Evolutionary conservation across 2,888 invertebrate species (phyloP).

Genomic region (Drosophila greeni): DNA sequence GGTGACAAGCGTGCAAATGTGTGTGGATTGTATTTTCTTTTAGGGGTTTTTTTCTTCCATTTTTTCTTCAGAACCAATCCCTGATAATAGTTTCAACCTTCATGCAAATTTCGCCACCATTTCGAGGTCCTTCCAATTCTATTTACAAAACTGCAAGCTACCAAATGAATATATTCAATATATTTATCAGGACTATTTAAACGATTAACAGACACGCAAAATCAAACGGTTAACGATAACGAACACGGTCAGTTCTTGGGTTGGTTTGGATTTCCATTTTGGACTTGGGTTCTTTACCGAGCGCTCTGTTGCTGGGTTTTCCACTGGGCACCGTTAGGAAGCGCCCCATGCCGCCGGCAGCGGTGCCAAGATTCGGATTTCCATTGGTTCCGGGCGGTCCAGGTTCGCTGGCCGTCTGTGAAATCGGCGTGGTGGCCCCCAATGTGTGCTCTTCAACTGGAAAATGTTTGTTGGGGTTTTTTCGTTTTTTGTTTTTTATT

Average conservation of each 20-base stretch:
- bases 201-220: conserved; percentile 41
- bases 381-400: conserved; percentile 71
- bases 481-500: conserved; percentile 22
- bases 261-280: conserved; percentile 14
- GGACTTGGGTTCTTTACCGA: conserved; percentile 56
- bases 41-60: background rate
- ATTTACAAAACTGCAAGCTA: conserved; percentile 25
- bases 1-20: conserved; percentile 37
- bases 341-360: conserved; percentile 76
- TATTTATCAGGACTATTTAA: conserved; percentile 17
- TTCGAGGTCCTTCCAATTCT: conserved; percentile 5
- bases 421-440: conserved; percentile 71
- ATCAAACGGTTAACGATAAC: conserved; percentile 31
- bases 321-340: conserved; percentile 78
- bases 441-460: conserved; percentile 78
- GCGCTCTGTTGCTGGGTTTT: conserved; percentile 71
- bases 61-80: conserved; percentile 21
- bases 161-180: conserved; percentile 20
- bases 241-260: conserved; percentile 21
- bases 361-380: conserved; percentile 51
- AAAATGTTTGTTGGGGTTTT: conserved; percentile 53
- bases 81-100: conserved; percentile 19
- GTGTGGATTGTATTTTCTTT: conserved; percentile 2
- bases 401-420: conserved; percentile 72
- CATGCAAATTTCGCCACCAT: conserved; percentile 38